These are phyloP conservation scores for Prenolepis imparis DNA, from an alignment of 2,888 invertebrate species.

Conservation along the genomic window DNA sequence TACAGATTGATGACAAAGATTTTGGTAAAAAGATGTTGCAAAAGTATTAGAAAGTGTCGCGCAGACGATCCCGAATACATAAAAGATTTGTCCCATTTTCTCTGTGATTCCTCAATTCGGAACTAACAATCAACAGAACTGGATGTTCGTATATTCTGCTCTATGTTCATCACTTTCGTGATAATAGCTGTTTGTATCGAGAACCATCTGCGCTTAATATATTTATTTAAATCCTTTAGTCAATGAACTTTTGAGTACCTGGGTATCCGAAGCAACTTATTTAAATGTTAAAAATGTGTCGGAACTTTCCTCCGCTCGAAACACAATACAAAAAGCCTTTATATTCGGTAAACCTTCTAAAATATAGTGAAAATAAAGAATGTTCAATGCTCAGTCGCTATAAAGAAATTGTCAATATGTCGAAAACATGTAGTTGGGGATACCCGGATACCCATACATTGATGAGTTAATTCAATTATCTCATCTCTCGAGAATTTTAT, in stretches of 20 bases:
- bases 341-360: no score
- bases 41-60: slow-evolving; percentile 11
- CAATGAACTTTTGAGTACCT: no score
- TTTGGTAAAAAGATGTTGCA: slow-evolving; percentile 31
- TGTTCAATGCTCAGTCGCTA: no score
- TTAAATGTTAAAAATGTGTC: no score
- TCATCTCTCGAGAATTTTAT: background rate
- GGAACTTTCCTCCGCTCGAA: no score
- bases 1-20: background rate
- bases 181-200: background rate
- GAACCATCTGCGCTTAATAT: background rate
- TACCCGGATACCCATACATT: no score
- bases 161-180: background rate
- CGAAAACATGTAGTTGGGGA: no score
- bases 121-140: background rate
- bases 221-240: background rate
- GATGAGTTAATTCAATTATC: background rate
- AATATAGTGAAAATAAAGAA: no score
- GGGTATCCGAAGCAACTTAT: no score
- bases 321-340: no score
- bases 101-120: background rate
- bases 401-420: no score
- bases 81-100: background rate
- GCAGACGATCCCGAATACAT: background rate
- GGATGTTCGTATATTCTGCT: background rate